Evolutionary conservation across 2,797 vertebrate species (phyloP), one percentile per base, ranked within the genome.

Genomic region (Gambusia yucatana): DNA sequence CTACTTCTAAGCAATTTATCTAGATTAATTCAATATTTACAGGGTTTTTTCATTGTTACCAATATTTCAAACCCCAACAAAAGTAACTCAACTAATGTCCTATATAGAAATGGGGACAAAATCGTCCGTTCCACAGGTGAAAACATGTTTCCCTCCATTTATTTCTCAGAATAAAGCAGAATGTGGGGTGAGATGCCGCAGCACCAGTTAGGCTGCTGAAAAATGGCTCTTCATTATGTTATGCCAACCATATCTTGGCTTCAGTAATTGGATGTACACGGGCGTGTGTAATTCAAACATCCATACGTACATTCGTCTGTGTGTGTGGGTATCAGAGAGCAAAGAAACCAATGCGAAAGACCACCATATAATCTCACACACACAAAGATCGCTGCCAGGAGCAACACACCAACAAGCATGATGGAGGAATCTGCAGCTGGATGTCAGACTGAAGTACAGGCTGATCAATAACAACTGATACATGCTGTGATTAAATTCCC

Each of bases 211-310:
- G 87, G 88, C 89, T 87, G 84, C 67, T 93, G 91, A 94, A 90
- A 93, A 93, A 94, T 92, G 90, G 79, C 84, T 88, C 22, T 88
- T 93, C 91, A 93, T 93, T 92, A 92, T 87, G 89, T 86, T 78
- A 83, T 75, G 67, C 83, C 91, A 88, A 93, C 87, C 93, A 90
- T 92, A 84, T 88, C 93, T 77, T 80, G 46, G 80, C 72, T 81
- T 76, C 84, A 85, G 86, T 93, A 93, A 93, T 91, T 89, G 89
- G 85, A 84, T 92, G 78, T 83, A 74, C 73, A 85, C 73, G 48
- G 77, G 80, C 55, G 61, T 48, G 77, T 13, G 79, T 48, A 67
- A 69, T 57, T 5, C n/a, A 57, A 75, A 79, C 77, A 30, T 63
- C 71, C 67, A 28, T 28, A 50, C 46, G 43, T 61, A 46, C 33